Conservation (phyloP, 1,140 invertebrate species). For the Wasmannia auropunctata region DNA sequence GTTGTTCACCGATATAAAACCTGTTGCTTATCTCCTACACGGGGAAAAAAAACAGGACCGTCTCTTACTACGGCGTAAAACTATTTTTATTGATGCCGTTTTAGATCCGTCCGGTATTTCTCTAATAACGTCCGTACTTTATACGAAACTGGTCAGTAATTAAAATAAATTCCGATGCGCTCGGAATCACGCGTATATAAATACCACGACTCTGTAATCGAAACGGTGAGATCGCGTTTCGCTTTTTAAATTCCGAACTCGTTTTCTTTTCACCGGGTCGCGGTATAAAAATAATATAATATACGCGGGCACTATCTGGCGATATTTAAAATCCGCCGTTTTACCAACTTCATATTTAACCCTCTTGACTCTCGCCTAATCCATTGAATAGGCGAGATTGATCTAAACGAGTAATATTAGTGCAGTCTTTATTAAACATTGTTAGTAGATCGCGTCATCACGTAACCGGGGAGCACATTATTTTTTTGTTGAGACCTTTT, state of each 20-base stretch:
- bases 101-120: not conserved
- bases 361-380: constrained; percentile 36
- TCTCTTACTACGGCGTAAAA: not conserved
- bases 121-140: not conserved
- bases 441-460: not conserved
- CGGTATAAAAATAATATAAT: not conserved
- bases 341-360: constrained; percentile 49
- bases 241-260: not conserved
- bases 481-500: not conserved
- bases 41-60: not conserved
- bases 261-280: not conserved
- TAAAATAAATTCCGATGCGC: not conserved
- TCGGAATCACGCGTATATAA: constrained; percentile 5
- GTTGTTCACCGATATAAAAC: not conserved
- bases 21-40: not conserved
- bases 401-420: constrained; percentile 47
- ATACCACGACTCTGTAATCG: not conserved
- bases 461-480: not conserved
- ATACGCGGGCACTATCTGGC: not conserved
- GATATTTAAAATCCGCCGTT: constrained; percentile 18
- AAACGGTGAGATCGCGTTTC: not conserved
- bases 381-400: constrained; percentile 59
- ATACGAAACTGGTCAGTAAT: not conserved
- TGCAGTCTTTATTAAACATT: constrained; percentile 35
- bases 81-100: not conserved